Conservation (phyloP, 2,113 vertebrate species). For the Poicephalus meyeri region DNA sequence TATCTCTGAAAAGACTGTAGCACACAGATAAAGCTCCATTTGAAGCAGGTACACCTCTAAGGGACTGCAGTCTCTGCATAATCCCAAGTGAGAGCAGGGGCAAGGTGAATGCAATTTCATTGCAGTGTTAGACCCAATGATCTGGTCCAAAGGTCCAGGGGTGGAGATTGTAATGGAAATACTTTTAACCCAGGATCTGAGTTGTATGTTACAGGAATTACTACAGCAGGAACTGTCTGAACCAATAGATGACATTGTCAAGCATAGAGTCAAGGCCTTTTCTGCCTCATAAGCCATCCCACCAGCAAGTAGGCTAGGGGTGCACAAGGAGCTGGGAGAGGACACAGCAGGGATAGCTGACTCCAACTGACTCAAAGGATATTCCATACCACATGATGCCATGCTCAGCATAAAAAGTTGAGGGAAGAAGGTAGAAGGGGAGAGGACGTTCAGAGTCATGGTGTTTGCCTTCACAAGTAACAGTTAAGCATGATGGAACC, state of each 20-base stretch:
- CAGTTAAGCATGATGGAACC: neutral
- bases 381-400: neutral
- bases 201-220: neutral
- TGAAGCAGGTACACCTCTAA: neutral
- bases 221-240: neutral
- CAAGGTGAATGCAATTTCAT: neutral
- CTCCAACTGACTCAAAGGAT: neutral
- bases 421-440: neutral
- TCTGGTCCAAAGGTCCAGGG: neutral
- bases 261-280: neutral
- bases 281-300: neutral
- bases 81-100: neutral
- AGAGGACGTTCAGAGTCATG: neutral
- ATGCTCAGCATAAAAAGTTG: neutral
- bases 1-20: neutral
- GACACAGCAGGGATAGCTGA: neutral
- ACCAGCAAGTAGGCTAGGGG: neutral
- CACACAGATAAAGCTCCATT: neutral
- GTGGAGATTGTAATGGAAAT: neutral
- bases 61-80: neutral
- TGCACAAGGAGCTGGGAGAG: neutral
- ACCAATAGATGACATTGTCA: neutral
- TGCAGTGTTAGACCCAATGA: neutral
- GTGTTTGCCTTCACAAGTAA: neutral
- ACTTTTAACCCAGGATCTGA: neutral